Evolutionary conservation across 1,140 invertebrate genomes (phyloP), one percentile per base, ranked within the genome.

Genomic region (Ceratina calcarata): DNA sequence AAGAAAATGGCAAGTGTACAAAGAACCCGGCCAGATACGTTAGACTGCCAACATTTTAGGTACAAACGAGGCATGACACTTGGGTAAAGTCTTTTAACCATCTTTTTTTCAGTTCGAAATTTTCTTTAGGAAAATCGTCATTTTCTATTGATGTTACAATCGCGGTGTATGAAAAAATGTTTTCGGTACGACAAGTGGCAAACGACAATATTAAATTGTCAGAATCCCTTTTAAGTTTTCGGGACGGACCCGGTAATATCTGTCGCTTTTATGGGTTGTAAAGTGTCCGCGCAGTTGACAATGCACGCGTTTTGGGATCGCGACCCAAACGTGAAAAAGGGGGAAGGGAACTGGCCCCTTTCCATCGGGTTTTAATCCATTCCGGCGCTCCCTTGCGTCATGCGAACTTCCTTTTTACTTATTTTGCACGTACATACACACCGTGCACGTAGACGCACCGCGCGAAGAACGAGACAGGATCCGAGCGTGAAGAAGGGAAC

Each of bases 241-340:
- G 20, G 18, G 15, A 57, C 53, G 20, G 37, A 12, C 32, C 75
- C 83, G 37, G 37, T 45, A 45, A 62, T 82, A 69, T 82, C 58
- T 71, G 72, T 78, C 80, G 58, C 68, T 85, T 86, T 86, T 86
- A 86, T 86, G n/a, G 74, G 24, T 70, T 76, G 72, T 86, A 86
- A 83, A 85, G n/a, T 75, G 80, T 81, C 61, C 60, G 53, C 22
- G 67, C 71, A 72, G 65, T 24, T 20, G 24, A 24, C 24, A 55
- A 24, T 49, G 16, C 22, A 20, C 22, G 64, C 78, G 69, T 24
- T 67, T 71, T 69, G 68, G 51, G 66, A 45, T 82, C 58, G 49
- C 27, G 77, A 83, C 61, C 51, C 61, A 32, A 84, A 86, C 53
- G 53, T 58, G 49, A 81, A 73, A 77, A 62, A 22, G 58, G 13